Conservation (phyloP, 2,888 invertebrate species). For the Lasioglossum zephyrum region DNA sequence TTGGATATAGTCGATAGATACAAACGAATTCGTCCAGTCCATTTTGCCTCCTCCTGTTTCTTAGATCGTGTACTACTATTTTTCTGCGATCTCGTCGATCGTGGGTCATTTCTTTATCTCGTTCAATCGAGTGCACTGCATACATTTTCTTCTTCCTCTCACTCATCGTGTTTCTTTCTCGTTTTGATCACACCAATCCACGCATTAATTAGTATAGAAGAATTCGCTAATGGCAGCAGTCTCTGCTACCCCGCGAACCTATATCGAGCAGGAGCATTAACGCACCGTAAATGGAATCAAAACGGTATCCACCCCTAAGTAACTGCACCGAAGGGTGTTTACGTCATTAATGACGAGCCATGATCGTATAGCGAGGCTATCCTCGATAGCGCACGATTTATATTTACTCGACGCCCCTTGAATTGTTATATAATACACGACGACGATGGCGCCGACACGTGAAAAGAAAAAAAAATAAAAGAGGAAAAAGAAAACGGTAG, state of each 20-base stretch:
- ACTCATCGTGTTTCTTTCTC: too few relatives aligned
- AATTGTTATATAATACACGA: constrained; percentile 38
- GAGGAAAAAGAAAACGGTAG: background rate
- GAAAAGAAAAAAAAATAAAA: background rate
- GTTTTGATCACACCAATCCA: too few relatives aligned
- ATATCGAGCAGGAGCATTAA: constrained; percentile 28
- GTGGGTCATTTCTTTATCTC: too few relatives aligned
- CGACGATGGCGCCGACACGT: background rate
- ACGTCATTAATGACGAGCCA: constrained; percentile 58
- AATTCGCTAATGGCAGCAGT: background rate
- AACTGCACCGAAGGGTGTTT: constrained; percentile 50
- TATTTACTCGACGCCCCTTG: constrained; percentile 48
- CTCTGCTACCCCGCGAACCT: constrained; percentile 28
- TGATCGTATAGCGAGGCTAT: constrained; percentile 36
- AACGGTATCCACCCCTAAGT: constrained; percentile 52
- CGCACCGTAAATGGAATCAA: constrained; percentile 55
- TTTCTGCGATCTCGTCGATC: too few relatives aligned
- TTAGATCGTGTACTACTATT: too few relatives aligned
- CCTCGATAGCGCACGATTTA: constrained; percentile 48
- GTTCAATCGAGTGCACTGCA: too few relatives aligned
- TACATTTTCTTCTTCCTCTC: too few relatives aligned
- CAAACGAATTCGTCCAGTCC: too few relatives aligned
- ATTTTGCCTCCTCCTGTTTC: too few relatives aligned
- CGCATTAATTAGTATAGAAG: background rate
- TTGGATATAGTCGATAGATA: too few relatives aligned